A percentile compares a stretch with the other conserved stretches of the same genome.
phyloP scores from a whole-genome alignment of 2,888 invertebrate genomes.

The Eupithecia inturbata region DNA sequence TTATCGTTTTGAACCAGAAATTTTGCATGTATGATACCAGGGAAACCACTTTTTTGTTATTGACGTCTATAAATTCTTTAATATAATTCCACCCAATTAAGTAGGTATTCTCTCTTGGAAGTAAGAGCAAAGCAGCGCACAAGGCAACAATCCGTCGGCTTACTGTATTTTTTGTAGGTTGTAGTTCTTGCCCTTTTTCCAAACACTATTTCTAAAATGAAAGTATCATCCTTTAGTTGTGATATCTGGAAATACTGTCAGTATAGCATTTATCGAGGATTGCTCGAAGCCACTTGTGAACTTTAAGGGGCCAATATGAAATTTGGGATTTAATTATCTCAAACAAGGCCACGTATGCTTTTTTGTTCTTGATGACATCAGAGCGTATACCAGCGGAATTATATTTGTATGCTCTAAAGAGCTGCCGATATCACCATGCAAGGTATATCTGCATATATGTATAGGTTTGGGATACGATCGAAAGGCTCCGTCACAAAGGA shows the following conservation, averaged over 20 bases:
- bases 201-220: no score
- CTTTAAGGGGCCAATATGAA: conserved; percentile 10
- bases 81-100: no score
- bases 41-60: no score
- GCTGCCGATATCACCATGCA: conserved; percentile 11
- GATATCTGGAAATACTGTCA: background rate
- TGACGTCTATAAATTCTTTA: no score
- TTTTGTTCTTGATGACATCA: conserved; percentile 12
- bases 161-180: no score
- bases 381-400: conserved; percentile 9
- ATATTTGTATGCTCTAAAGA: conserved; percentile 9
- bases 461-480: conserved; percentile 2
- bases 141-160: no score
- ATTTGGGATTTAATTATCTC: conserved; percentile 2
- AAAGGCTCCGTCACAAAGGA: conserved; percentile 4
- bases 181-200: no score
- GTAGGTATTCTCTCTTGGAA: no score
- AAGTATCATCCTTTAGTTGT: no score
- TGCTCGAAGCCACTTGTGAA: conserved; percentile 14
- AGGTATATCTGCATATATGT: conserved; percentile 2
- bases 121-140: no score
- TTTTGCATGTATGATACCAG: no score
- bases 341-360: conserved; percentile 10
- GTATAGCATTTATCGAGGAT: conserved; percentile 1
- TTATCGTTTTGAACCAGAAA: no score